A percentile compares a stretch with the other conserved stretches of the same genome.
Conservation (phyloP, 37 sponge, comb jelly and placozoan genomes). For the Aplysina aerophoba region DNA sequence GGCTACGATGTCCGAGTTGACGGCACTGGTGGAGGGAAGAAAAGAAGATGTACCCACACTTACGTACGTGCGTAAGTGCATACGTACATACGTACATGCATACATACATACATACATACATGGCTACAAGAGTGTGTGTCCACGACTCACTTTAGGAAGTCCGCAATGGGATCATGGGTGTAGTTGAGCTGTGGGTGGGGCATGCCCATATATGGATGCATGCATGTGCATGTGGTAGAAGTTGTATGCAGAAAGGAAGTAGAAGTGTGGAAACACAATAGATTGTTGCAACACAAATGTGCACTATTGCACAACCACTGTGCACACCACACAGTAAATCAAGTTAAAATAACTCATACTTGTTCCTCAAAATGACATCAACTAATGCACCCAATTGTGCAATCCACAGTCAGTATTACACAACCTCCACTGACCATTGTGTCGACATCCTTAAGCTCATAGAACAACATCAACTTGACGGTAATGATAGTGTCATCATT, state of each 20-base stretch:
- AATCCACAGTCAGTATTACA: not conserved
- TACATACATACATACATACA: no score
- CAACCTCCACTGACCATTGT: constrained; percentile 60
- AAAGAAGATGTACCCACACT: not conserved
- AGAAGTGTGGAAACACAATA: not conserved
- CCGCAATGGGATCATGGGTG: constrained; percentile 85
- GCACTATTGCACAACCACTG: not conserved
- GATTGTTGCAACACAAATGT: not conserved
- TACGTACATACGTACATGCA: no score
- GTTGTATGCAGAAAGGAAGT: no score
- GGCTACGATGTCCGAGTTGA: constrained; percentile 76
- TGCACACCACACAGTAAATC: not conserved
- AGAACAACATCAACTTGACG: constrained; percentile 87
- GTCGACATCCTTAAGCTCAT: constrained; percentile 66
- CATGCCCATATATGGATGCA: not conserved
- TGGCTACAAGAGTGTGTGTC: not conserved
- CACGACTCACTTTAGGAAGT: constrained; percentile 70
- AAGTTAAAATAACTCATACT: not conserved
- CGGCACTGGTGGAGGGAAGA: constrained; percentile 39
- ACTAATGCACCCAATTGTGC: not conserved
- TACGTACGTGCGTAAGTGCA: not conserved
- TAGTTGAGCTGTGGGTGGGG: constrained; percentile 54
- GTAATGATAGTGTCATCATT: constrained; percentile 74
- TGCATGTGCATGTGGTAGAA: no score
- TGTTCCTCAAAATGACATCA: not conserved